These are phyloP conservation scores for Cherax quadricarinatus DNA, from an alignment of 1,140 invertebrate species.

Conservation along the genomic window DNA sequence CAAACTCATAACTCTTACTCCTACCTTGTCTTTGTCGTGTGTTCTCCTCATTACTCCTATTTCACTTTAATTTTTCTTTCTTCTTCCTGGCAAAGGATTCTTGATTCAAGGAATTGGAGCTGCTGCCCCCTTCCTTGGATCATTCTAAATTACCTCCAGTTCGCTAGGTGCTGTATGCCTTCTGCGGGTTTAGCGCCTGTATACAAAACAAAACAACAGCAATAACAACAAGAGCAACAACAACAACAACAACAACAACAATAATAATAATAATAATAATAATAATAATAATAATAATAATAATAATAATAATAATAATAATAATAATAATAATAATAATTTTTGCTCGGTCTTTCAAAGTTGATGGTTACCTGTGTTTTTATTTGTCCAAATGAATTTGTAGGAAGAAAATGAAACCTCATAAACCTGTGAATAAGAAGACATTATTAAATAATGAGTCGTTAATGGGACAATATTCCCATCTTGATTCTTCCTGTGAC, in stretches of 20 bases:
- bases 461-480: neutral
- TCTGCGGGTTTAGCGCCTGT: too few relatives aligned
- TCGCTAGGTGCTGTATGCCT: too few relatives aligned
- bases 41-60: neutral
- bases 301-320: neutral
- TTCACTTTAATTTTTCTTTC: neutral
- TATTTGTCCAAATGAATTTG: neutral
- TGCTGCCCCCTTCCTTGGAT: too few relatives aligned
- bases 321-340: neutral
- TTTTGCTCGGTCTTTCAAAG: neutral
- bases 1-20: neutral
- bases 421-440: neutral
- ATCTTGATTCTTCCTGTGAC: too few relatives aligned
- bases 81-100: neutral
- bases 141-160: too few relatives aligned
- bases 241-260: too few relatives aligned
- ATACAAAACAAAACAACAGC: too few relatives aligned
- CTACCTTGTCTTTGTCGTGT: neutral
- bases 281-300: slow-evolving; percentile 1
- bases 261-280: slow-evolving; percentile 13
- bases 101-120: neutral
- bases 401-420: neutral
- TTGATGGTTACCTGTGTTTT: neutral
- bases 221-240: too few relatives aligned
- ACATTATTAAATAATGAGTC: neutral